Conservation (phyloP, 2,797 vertebrate genomes). For the Coregonus sp. region DNA sequence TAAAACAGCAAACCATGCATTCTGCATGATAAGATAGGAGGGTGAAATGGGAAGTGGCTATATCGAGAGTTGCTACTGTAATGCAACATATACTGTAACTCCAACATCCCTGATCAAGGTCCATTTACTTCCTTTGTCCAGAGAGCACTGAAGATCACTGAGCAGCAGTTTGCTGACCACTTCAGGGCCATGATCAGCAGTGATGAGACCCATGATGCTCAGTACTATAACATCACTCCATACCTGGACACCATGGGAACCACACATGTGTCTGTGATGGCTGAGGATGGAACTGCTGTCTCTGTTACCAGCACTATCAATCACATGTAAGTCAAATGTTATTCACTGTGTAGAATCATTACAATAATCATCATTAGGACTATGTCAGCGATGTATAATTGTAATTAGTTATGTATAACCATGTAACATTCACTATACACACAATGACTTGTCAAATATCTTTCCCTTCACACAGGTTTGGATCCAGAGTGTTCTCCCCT, state of each 20-base stretch:
- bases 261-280: conserved; percentile 86
- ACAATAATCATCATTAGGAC: background rate
- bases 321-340: conserved; percentile 77
- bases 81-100: background rate
- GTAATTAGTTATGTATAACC: background rate
- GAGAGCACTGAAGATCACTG: conserved; percentile 58
- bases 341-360: background rate
- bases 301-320: conserved; percentile 96
- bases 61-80: background rate
- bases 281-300: conserved; percentile 83
- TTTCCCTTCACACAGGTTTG: conserved; percentile 79
- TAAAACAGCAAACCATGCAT: too few relatives aligned
- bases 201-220: conserved; percentile 60
- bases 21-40: background rate
- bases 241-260: conserved; percentile 74
- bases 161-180: conserved; percentile 65
- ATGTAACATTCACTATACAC: background rate
- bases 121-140: conserved; percentile 20
- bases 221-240: conserved; percentile 73
- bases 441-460: background rate
- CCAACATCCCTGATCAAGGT: background rate
- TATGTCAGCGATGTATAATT: too few relatives aligned
- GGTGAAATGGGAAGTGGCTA: background rate
- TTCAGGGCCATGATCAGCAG: conserved; percentile 69
- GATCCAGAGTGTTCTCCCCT: conserved; percentile 83